Evolutionary conservation across 2,113 vertebrate species (phyloP), one percentile per base, ranked within the genome.

Genomic region (Pelecanus crispus): DNA sequence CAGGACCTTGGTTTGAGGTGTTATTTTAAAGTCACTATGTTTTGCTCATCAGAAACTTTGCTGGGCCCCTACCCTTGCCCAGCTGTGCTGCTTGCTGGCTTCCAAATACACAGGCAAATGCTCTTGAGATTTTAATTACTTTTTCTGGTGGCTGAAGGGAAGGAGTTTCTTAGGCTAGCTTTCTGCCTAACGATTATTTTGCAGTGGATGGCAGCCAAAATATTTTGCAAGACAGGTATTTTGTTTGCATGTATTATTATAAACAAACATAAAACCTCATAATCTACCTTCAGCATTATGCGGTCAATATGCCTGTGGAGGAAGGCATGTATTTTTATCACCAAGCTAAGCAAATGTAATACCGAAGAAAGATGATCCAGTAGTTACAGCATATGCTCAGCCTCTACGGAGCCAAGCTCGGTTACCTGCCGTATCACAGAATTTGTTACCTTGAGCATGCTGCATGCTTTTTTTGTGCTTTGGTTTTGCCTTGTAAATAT

Each of bases 221-320:
- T 95, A 90, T 89, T 97, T 96, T 94, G 90, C 90, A 90, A 95
- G 89, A 77, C 91, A 85, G 74, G 94, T 95, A 97, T 96, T 95
- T 94, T 92, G 94, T 95, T 97, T 97, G 81, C 55, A 22, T 87
- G 50, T 79, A 89, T 85, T 73, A 34, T 73, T 86, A 59, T 91
- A 92, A 95, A 97, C 90, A 97, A 95, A 91, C 91, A 70, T 66
- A 72, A 97, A 95, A 66, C 92, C 88, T 88, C 83, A 73, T 62
- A 36, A 67, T 85, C 96, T 91, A 71, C 13, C 5, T 91, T 94
- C 83, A 87, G 83, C 81, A 26, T 83, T 94, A n/a, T 67, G 81
- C 0, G 45, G 94, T 94, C 95, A 85, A 70, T 92, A 45, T 50
- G 52, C 86, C 61, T 75, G 40, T 82, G 86, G 88, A 95, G 70